These are phyloP conservation scores for Hylomyscus alleni DNA, from an alignment of 2,797 vertebrate species.

Conservation along the genomic window DNA sequence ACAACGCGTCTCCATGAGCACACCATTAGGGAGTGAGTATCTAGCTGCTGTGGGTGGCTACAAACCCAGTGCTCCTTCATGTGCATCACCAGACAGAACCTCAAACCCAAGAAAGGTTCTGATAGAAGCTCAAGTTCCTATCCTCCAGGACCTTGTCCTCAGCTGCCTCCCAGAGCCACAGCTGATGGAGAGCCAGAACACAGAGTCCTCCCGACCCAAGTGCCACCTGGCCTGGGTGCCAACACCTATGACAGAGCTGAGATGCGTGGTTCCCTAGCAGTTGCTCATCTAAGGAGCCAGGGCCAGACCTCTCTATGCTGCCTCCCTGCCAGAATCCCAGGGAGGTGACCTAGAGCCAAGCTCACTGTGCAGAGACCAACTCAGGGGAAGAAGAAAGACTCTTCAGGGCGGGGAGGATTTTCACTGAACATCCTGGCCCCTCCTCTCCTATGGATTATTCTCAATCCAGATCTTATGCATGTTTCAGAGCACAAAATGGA, in stretches of 20 bases:
- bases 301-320: background rate
- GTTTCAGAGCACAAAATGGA: background rate
- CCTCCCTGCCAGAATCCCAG: background rate
- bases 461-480: accelerated
- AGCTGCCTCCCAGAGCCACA: background rate
- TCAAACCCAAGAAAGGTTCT: background rate
- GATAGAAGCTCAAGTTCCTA: constrained; percentile 7
- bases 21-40: accelerated
- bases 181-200: constrained; percentile 6
- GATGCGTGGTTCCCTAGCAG: background rate
- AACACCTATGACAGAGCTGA: background rate
- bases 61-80: background rate
- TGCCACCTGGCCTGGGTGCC: constrained; percentile 19
- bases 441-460: background rate
- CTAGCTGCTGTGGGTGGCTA: background rate
- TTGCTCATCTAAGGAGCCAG: background rate
- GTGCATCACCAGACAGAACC: background rate
- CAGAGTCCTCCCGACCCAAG: background rate
- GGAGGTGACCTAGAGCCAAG: accelerated
- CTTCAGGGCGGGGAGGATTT: accelerated
- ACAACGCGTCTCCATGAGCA: background rate
- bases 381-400: background rate
- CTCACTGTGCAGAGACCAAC: background rate
- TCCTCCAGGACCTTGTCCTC: constrained; percentile 14
- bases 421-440: accelerated